Conservation (phyloP, 2,888 invertebrate species). For the Rhagonycha lutea region DNA sequence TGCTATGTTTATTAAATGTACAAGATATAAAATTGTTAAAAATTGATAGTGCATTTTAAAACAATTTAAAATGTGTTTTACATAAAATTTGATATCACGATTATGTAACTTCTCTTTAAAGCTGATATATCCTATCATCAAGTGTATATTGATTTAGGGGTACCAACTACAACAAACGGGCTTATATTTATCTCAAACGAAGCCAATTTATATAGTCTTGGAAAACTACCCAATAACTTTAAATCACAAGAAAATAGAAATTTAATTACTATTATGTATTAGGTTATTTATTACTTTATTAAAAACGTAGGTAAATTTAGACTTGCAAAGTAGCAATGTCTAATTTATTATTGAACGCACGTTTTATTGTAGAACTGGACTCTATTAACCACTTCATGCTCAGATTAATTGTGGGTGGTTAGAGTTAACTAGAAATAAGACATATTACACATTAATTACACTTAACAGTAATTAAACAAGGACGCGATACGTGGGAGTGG, state of each 20-base stretch:
- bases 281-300: no score
- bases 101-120: not conserved
- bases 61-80: slow-evolving; percentile 13
- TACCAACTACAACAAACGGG: not conserved
- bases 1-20: slow-evolving; percentile 56
- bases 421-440: no score
- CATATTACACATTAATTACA: no score
- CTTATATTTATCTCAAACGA: not conserved
- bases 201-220: not conserved
- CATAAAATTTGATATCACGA: not conserved
- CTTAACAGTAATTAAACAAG: no score
- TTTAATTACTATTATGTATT: not conserved
- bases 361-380: no score
- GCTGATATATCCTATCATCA: not conserved
- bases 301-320: no score
- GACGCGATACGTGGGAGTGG: no score
- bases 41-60: slow-evolving; percentile 32
- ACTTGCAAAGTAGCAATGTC: no score
- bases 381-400: no score
- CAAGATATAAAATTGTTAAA: slow-evolving; percentile 48
- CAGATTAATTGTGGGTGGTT: no score
- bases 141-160: not conserved
- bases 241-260: not conserved
- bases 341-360: no score
- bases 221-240: not conserved